Base-by-base conservation (phyloP, 1,140 invertebrate genomes). In the Rhizoglyphus robini region DNA sequence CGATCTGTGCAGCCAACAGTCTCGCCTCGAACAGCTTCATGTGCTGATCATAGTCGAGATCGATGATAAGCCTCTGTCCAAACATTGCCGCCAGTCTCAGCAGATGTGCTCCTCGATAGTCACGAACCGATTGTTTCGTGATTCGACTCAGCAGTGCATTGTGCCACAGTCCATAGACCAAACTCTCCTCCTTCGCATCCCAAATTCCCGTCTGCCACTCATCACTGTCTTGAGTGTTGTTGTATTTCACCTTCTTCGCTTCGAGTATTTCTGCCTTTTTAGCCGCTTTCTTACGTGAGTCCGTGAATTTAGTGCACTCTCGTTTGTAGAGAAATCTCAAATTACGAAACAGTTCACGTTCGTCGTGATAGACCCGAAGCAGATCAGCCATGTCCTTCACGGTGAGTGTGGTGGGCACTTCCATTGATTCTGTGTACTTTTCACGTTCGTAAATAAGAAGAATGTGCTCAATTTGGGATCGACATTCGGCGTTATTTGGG, bases 1-100 rank as follows among this genome's bases (percentile, higher is more conserved):
- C 79, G 34, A 92, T 68, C 76, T 93, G 89, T 74, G 84, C 85
- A 13, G 84, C 85, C 72, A 84, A 84, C 75, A 86, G 85, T 0
- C 76, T 71, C 3, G 76, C 75, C 76, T 93, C 90, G 31, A 73
- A 72, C 18, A 65, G 67, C 1, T 75, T 83, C 89, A 93, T 92
- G 63, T 84, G 70, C 0, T 81, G 59, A 70, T 89, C 86, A 78
- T 85, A 93, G 65, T 83, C 82, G 72, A 86, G 85, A 73, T 94
- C 90, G 51, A 91, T 73, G 11, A 93, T 79, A 36, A 93, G 54
- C 72, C 84, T 82, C 71, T 86, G 84, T 4, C 84, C 85, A 76
- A 82, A 83, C 68, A 81, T 76, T 74, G 86, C 83, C 25, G 85
- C 82, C 67, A 79, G 77, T 0, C 86, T 75, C 27, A 86, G 72